Percentiles rank a stretch among this genome's conserved stretches.
Conservation (phyloP, 2,113 vertebrate genomes). For the Archocentrus centrarchus region DNA sequence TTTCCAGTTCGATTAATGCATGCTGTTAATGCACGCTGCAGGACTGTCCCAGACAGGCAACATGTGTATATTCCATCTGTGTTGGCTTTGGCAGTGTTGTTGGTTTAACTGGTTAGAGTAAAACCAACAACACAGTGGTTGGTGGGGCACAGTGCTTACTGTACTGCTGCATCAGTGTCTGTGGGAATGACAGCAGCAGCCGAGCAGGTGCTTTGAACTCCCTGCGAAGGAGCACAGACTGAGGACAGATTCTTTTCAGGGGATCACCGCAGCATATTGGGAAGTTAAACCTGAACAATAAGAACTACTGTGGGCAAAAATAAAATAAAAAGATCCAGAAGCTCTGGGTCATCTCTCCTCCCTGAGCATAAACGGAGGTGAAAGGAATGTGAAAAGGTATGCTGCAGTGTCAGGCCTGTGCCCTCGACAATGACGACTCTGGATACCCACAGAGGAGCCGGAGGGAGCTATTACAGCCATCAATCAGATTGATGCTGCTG, state of each 20-base stretch:
- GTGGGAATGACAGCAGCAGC: not conserved
- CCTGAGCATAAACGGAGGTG: not conserved
- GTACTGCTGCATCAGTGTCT: not conserved
- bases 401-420: slow-evolving; percentile 28
- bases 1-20: not conserved
- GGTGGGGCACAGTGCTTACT: not conserved
- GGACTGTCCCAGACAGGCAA: not conserved
- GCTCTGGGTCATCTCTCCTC: not conserved
- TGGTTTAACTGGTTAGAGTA: not conserved
- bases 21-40: not conserved
- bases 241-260: not conserved
- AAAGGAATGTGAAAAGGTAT: slow-evolving; percentile 3
- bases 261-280: not conserved
- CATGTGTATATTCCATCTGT: slow-evolving; percentile 10
- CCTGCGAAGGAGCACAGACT: not conserved
- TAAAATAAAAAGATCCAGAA: not conserved
- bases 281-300: not conserved
- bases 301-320: not conserved
- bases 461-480: slow-evolving; percentile 51
- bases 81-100: not conserved
- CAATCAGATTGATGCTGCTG: slow-evolving; percentile 37
- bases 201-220: not conserved
- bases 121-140: too few relatives aligned
- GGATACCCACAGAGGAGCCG: slow-evolving; percentile 28
- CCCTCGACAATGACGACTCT: slow-evolving; percentile 24